phyloP scores from a whole-genome alignment of 2,888 invertebrate genomes.

The Pteria penguin region DNA sequence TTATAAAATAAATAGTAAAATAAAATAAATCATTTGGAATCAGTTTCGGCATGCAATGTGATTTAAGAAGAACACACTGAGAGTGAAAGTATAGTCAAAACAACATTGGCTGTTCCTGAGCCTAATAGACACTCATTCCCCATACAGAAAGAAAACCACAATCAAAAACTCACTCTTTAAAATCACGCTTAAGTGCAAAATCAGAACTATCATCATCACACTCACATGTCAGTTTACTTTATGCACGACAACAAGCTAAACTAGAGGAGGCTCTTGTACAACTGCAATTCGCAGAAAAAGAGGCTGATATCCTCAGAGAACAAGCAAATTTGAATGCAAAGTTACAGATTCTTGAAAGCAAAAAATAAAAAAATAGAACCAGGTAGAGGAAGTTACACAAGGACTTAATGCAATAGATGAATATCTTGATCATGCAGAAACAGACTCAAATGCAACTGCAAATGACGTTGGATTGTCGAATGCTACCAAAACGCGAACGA shows the following conservation, averaged over 20 bases:
- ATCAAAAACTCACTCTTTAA: neutral
- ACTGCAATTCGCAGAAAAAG: neutral
- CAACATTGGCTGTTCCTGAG: neutral
- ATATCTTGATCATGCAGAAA: neutral
- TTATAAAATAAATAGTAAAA: too few relatives aligned
- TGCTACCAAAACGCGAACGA: neutral
- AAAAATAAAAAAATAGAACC: too few relatives aligned
- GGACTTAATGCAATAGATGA: conserved; percentile 9
- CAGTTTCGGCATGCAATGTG: neutral
- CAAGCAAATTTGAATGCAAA: conserved; percentile 12
- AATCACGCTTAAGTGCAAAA: neutral
- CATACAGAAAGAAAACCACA: neutral
- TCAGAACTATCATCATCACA: neutral
- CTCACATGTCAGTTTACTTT: neutral
- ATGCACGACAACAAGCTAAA: conserved; percentile 15
- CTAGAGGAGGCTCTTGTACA: conserved; percentile 10
- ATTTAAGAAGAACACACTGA: neutral
- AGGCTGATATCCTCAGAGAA: conserved; percentile 17
- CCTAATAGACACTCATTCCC: neutral
- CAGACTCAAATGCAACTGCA: neutral
- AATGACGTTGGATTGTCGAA: neutral
- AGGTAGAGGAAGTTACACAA: conserved; percentile 8
- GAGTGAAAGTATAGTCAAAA: neutral
- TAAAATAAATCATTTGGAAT: neutral
- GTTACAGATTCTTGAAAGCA: conserved; percentile 5